These are phyloP conservation scores for Rhopilema esculentum DNA, from an alignment of 30 jellyfish, hydroid and myxozoan species.

Conservation along the genomic window DNA sequence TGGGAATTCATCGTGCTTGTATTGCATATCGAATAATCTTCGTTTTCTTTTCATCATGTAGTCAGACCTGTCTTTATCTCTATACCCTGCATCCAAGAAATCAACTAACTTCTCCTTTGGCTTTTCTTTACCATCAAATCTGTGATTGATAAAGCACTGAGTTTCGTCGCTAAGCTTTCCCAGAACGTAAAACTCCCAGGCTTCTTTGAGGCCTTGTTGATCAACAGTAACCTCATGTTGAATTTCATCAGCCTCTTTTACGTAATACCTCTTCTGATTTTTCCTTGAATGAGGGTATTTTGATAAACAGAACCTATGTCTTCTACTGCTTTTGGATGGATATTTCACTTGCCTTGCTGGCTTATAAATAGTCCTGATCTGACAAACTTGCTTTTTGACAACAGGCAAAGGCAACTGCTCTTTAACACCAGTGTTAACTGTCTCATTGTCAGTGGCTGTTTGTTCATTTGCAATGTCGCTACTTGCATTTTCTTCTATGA, in stretches of 20 bases:
- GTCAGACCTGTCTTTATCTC: conserved; percentile 69
- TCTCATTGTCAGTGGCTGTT: neutral
- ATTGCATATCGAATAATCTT: conserved; percentile 65
- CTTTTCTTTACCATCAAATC: conserved; percentile 76
- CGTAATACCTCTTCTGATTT: conserved; percentile 1
- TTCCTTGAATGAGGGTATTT: conserved; percentile 58
- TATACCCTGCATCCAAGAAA: conserved; percentile 66
- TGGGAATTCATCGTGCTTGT: conserved; percentile 74
- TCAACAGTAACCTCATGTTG: conserved; percentile 69
- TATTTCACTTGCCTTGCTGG: conserved; percentile 27
- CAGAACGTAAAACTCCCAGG: conserved; percentile 69
- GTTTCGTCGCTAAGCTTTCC: conserved; percentile 69
- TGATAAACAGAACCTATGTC: conserved; percentile 65
- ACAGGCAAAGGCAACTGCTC: conserved; percentile 6
- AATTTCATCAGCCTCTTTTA: conserved; percentile 53
- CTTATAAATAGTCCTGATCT: neutral
- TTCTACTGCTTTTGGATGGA: conserved; percentile 55
- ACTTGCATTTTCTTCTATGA: conserved; percentile 27
- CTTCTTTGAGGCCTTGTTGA: conserved; percentile 68
- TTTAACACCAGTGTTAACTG: neutral
- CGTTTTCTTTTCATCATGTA: conserved; percentile 49
- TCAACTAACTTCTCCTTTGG: conserved; percentile 69
- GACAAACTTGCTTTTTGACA: neutral
- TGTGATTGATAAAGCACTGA: conserved; percentile 56
- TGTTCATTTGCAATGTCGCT: neutral